Conservation (phyloP, 2,113 vertebrate genomes). For the Plestiodon gilberti region DNA sequence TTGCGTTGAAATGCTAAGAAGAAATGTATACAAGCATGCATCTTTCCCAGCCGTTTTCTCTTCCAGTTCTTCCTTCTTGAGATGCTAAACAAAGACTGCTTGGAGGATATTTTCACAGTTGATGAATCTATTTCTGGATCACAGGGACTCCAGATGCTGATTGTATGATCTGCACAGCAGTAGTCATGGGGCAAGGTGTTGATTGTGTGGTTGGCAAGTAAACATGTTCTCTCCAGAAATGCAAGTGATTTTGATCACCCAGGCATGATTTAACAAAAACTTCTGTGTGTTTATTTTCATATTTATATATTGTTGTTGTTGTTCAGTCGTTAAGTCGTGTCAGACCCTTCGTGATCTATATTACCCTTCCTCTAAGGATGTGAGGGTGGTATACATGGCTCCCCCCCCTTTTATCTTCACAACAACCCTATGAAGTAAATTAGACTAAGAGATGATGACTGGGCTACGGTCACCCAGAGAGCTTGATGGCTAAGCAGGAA, state of each 20-base stretch:
- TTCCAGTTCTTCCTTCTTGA: not conserved
- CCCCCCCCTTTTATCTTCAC: too few species aligned
- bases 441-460: too few species aligned
- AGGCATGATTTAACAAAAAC: too few species aligned
- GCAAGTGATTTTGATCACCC: not conserved
- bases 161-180: not conserved
- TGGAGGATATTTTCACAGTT: not conserved
- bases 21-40: not conserved
- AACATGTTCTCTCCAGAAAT: not conserved
- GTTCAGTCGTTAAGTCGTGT: too few species aligned
- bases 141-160: not conserved
- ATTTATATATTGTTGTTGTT: too few species aligned
- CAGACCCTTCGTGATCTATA: too few species aligned
- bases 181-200: not conserved
- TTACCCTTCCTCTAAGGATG: not conserved
- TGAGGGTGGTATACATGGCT: too few species aligned
- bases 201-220: not conserved
- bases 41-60: not conserved
- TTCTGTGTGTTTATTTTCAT: too few species aligned
- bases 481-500: too few species aligned
- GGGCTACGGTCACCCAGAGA: too few species aligned
- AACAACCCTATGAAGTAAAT: too few species aligned
- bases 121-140: not conserved
- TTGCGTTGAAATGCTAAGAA: not conserved
- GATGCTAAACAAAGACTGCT: slow-evolving; percentile 1